phyloP scores from a whole-genome alignment of 2,113 vertebrate species.

The Orthonyx spaldingii region DNA sequence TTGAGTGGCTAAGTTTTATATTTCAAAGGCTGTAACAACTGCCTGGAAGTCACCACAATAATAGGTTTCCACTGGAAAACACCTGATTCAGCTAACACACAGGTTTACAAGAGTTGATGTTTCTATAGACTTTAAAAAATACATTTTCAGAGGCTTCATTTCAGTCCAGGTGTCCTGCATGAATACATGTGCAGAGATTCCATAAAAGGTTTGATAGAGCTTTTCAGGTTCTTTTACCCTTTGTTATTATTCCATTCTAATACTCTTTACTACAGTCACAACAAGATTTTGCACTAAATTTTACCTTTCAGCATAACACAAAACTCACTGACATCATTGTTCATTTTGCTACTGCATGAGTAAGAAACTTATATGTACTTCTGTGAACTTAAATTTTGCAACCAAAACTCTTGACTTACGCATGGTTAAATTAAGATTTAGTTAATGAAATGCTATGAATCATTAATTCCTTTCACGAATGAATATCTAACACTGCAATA shows the following conservation, averaged over 20 bases:
- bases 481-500: not conserved
- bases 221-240: not conserved
- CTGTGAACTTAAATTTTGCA: not conserved
- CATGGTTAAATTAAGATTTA: not conserved
- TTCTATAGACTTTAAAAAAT: fast-evolving
- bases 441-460: not conserved
- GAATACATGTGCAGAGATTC: not conserved
- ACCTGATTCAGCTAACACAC: not conserved
- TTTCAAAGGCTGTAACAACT: not conserved
- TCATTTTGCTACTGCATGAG: not conserved
- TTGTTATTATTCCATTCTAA: not conserved
- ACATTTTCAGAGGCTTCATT: not conserved
- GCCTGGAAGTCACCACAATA: not conserved
- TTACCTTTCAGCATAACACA: not conserved
- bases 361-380: not conserved
- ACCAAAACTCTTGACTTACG: not conserved
- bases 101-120: not conserved
- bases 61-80: not conserved
- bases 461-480: not conserved
- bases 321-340: not conserved
- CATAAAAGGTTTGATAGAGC: not conserved
- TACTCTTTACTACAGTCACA: not conserved
- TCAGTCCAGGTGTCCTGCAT: not conserved
- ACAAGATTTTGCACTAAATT: not conserved
- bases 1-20: not conserved